These are phyloP conservation scores for Schrankia costaestrigalis DNA, from an alignment of 2,888 invertebrate genomes.

Conservation along the genomic window DNA sequence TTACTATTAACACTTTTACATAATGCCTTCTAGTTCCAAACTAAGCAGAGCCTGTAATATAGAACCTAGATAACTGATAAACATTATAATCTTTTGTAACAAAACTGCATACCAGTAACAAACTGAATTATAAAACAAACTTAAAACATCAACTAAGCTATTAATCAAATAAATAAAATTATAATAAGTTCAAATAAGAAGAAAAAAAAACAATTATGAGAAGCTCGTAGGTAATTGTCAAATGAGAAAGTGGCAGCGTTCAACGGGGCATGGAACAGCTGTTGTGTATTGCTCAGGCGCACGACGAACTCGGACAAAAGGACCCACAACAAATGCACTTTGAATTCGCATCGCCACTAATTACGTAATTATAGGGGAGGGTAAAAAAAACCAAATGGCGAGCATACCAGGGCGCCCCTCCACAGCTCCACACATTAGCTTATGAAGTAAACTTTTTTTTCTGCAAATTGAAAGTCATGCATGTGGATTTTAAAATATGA, in stretches of 20 bases:
- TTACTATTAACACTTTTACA: too few species aligned
- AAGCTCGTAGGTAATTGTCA: slow-evolving; percentile 37
- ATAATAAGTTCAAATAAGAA: slow-evolving; percentile 25
- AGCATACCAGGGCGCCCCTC: slow-evolving; percentile 59
- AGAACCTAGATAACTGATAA: too few species aligned
- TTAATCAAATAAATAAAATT: slow-evolving; percentile 12
- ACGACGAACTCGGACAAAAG: slow-evolving; percentile 66
- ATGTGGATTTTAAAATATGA: slow-evolving; percentile 43
- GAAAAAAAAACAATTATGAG: too few species aligned
- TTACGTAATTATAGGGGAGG: slow-evolving; percentile 76
- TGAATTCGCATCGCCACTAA: slow-evolving; percentile 75
- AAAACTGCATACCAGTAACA: too few species aligned
- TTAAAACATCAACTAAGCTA: too few species aligned
- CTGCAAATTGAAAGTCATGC: slow-evolving; percentile 66
- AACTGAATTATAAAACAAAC: too few species aligned
- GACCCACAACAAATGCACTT: slow-evolving; percentile 68
- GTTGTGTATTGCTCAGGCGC: slow-evolving; percentile 60
- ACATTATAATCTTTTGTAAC: too few species aligned
- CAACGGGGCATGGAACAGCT: slow-evolving; percentile 62
- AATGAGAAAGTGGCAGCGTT: slow-evolving; percentile 52
- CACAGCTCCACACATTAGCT: slow-evolving; percentile 65
- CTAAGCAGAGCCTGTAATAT: too few species aligned
- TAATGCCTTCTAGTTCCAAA: too few species aligned
- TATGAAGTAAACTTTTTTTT: slow-evolving; percentile 40
- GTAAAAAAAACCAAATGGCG: slow-evolving; percentile 64